Evolutionary conservation across 2,113 vertebrate genomes (phyloP).

Genomic region (human (Homo sapiens)): DNA sequence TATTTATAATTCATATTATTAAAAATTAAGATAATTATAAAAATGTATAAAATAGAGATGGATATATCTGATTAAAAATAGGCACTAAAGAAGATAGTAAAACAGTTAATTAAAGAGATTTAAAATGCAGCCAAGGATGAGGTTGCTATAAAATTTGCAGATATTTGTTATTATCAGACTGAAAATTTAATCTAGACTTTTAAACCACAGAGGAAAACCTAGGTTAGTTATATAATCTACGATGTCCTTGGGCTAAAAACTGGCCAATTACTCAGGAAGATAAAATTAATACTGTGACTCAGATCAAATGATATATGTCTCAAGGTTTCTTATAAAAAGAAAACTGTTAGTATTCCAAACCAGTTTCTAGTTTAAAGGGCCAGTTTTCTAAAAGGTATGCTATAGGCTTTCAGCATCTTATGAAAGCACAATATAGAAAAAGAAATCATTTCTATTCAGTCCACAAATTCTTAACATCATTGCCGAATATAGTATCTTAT

Average conservation of each 20-base stretch:
- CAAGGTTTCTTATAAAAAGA: neutral
- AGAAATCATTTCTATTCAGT: neutral
- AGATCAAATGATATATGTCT: neutral
- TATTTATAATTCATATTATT: neutral
- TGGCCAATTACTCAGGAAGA: neutral
- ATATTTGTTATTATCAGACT: neutral
- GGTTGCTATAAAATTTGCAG: neutral
- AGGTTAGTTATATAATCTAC: neutral
- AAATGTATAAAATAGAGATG: neutral
- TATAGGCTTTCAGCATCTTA: neutral
- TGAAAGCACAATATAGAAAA: neutral
- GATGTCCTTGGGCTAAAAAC: neutral
- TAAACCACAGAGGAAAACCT: neutral
- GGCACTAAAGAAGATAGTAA: neutral
- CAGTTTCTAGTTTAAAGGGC: neutral
- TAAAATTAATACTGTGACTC: neutral
- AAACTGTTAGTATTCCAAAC: neutral
- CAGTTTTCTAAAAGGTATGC: neutral
- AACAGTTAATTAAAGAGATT: neutral
- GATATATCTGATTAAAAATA: slow-evolving; percentile 7
- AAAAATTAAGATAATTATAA: neutral
- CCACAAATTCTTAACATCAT: neutral
- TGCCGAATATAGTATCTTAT: neutral
- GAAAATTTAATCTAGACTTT: neutral
- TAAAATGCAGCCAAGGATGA: neutral